Base-by-base conservation (phyloP, 1,140 invertebrate species). In the Eciton burchellii region DNA sequence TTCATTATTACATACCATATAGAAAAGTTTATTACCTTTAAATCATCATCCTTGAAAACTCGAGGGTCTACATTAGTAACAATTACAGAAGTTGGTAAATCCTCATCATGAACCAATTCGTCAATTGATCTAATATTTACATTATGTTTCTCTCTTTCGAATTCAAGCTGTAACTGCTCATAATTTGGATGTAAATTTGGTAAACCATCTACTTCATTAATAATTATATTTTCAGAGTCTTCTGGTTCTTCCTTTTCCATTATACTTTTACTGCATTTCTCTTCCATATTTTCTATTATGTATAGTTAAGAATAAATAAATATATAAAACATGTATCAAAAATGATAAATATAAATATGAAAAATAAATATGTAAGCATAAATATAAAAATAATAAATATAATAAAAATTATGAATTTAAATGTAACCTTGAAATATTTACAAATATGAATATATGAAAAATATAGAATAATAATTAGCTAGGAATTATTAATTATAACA, bases 81-180 rank as follows among this genome's bases (percentile, higher is more conserved):
- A 83, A 98, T 98, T 47, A 99, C 95, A 49, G 97, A 98, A 77
- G 96, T 98, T 29, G 98, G 97, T 87, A 98, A 94, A 93, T 98
- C 97, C 91, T 97, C 97, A 89, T 97, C 96, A 8, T 95, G 91
- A 82, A 96, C 94, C 1, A 95, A 90, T 86, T 96, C 95, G 57
- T 97, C 95, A 79, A 97, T 93, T 11, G 92, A 93, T 82, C 91
- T 92, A 14, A 90, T 82, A 47, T 87, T 90, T 9, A 87, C 59
- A 81, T 91, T 88, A 45, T 94, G 94, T 77, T 95, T 94, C 68
- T 94, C 90, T 81, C 92, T 85, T 72, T 94, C 92, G 57, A 92
- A 86, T 79, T 94, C 89, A 62, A 95, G 66, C 63, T 92, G 89
- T 56, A 94, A 84, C 83, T 95, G 92, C 77, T 92, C 89, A 68